A percentile compares a stretch with the other conserved stretches of the same genome.
Conservation (phyloP, 2,888 invertebrate species). For the Nowickia ferox region DNA sequence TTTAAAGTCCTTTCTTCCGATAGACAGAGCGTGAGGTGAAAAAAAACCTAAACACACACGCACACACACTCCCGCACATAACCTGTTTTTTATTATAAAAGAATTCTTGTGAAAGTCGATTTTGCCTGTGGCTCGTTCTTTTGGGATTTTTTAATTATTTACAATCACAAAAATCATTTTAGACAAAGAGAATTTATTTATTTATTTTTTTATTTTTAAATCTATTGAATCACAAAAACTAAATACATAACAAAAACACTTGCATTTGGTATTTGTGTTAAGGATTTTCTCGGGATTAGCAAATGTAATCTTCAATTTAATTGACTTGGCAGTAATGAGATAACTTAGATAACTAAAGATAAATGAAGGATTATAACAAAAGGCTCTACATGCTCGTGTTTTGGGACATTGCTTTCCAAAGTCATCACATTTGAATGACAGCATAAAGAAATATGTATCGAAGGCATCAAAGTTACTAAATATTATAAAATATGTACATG, state of each 20-base stretch:
- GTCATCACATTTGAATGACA: too few species aligned
- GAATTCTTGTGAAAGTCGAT: constrained; percentile 25
- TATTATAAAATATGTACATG: too few species aligned
- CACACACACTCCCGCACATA: not conserved
- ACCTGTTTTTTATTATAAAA: not conserved
- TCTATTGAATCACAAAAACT: not conserved
- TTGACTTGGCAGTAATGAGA: not conserved
- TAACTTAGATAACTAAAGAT: not conserved
- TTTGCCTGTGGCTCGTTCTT: constrained; percentile 21
- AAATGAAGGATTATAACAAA: not conserved
- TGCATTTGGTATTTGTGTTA: constrained; percentile 10
- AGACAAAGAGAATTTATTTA: not conserved
- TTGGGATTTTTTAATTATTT: constrained; percentile 16
- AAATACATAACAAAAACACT: not conserved
- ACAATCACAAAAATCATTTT: not conserved
- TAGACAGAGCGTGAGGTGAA: not conserved
- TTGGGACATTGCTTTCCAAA: not conserved
- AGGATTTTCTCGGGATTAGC: constrained; percentile 44
- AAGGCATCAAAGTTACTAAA: too few species aligned
- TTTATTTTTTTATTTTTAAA: not conserved
- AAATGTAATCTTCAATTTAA: constrained; percentile 16
- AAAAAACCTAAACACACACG: not conserved
- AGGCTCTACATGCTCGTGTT: not conserved
- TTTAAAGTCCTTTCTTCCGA: constrained; percentile 33
- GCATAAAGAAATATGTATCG: too few species aligned